Percentiles rank a stretch among this genome's conserved stretches.
Evolutionary conservation across 2,888 invertebrate species (phyloP).

Genomic region (Idaea dimidiata): DNA sequence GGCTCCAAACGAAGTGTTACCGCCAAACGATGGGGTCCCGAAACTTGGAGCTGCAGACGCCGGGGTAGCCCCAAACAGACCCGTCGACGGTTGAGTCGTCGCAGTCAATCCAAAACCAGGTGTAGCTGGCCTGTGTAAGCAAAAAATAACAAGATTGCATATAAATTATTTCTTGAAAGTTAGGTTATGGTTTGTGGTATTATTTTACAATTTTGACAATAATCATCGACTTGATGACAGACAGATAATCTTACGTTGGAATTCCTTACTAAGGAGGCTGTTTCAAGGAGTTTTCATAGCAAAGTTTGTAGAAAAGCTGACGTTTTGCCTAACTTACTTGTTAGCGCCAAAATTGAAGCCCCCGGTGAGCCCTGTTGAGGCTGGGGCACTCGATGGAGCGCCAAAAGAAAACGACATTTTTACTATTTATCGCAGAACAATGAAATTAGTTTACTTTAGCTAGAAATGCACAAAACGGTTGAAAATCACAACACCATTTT

Average conservation of each 20-base stretch:
- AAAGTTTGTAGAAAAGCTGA: constrained; percentile 5
- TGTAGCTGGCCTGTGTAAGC: constrained; percentile 54
- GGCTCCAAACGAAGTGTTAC: constrained; percentile 38
- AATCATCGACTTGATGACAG: not conserved
- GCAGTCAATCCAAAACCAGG: constrained; percentile 58
- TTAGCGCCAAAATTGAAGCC: constrained; percentile 74
- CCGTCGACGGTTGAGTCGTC: constrained; percentile 54
- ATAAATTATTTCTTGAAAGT: constrained; percentile 3
- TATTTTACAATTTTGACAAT: not conserved
- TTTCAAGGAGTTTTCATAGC: not conserved
- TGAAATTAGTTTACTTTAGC: not conserved
- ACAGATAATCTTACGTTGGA: not conserved
- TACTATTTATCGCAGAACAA: not conserved
- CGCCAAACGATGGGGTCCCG: constrained; percentile 38
- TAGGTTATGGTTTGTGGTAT: not conserved
- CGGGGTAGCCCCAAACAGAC: constrained; percentile 55
- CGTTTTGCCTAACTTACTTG: constrained; percentile 54
- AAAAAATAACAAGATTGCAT: not conserved
- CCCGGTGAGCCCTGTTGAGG: constrained; percentile 55
- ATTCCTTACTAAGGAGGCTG: not conserved
- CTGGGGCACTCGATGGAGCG: constrained; percentile 73
- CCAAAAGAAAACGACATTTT: constrained; percentile 73
- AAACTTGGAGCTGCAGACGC: constrained; percentile 44
- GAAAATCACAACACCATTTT: not conserved
- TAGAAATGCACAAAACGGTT: not conserved